phyloP scores from a whole-genome alignment of 1,140 invertebrate genomes.

The Mactra quadrangularis region DNA sequence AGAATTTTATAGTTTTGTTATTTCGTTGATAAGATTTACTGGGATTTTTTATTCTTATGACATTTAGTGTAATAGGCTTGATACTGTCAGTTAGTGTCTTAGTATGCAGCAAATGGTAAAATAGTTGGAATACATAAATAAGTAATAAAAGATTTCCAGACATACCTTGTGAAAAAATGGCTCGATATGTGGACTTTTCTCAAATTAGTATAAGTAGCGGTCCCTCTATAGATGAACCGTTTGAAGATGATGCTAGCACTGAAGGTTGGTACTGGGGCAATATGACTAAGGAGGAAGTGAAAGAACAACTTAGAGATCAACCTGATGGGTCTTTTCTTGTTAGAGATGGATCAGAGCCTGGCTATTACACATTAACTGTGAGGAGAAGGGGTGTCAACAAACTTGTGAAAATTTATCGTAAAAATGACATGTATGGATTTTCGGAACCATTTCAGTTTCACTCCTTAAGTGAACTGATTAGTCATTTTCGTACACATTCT shows the following conservation, averaged over 20 bases:
- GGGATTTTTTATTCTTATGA: no score
- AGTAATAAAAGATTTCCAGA: no score
- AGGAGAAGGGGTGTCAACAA: constrained; percentile 96
- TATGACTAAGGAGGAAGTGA: constrained; percentile 89
- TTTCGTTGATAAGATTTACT: no score
- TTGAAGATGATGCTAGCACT: background rate
- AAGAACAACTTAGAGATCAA: constrained; percentile 94
- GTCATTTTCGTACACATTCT: constrained; percentile 92
- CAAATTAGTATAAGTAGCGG: background rate
- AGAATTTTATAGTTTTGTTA: no score
- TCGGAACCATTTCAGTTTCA: constrained; percentile 93
- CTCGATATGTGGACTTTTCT: background rate
- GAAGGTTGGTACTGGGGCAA: constrained; percentile 97
- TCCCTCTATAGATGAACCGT: no score
- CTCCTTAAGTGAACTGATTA: constrained; percentile 96
- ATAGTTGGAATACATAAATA: no score
- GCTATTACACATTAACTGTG: constrained; percentile 95
- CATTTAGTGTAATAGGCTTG: no score
- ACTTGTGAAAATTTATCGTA: constrained; percentile 96
- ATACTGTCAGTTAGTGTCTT: no score
- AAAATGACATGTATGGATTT: constrained; percentile 95
- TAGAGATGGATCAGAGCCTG: constrained; percentile 96
- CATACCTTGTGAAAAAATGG: no score
- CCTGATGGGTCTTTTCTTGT: constrained; percentile 98
- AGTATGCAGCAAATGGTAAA: no score